These are phyloP conservation scores for Xestia sexstrigata DNA, from an alignment of 2,888 invertebrate species.

Conservation along the genomic window DNA sequence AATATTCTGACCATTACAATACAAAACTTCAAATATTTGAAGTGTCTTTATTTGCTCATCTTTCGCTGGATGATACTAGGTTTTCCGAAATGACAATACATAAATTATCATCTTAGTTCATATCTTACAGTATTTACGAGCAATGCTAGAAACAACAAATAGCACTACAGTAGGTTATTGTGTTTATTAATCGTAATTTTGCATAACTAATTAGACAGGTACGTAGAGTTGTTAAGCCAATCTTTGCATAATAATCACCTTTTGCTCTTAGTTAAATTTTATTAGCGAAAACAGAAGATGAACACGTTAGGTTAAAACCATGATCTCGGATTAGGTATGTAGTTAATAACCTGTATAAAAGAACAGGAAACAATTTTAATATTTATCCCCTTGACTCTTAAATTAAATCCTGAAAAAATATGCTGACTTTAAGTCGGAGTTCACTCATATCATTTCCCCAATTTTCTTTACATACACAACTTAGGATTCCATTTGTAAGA, in stretches of 20 bases:
- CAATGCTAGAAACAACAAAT: constrained; percentile 6
- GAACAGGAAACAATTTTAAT: background rate
- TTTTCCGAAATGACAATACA: background rate
- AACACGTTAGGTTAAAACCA: no score
- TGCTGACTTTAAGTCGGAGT: background rate
- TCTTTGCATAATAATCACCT: constrained; percentile 32
- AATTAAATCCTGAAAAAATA: background rate
- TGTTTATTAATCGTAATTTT: constrained; percentile 45
- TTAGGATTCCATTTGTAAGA: background rate
- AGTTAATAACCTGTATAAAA: background rate
- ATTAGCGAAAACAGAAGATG: background rate
- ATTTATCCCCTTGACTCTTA: background rate
- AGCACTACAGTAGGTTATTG: constrained; percentile 7
- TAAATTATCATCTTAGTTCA: no score
- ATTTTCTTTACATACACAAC: background rate
- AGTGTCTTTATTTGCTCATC: background rate
- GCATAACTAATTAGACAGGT: constrained; percentile 32
- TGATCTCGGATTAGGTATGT: no score
- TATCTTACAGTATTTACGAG: background rate
- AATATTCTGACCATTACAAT: background rate
- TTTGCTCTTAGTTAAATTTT: constrained; percentile 25
- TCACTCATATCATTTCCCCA: background rate
- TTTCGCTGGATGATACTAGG: no score
- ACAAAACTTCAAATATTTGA: background rate
- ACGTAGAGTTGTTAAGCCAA: background rate